A percentile compares a stretch with the other conserved stretches of the same genome.
Conservation (phyloP, 2,888 invertebrate genomes). For the Stenchaetothrips biformis region DNA sequence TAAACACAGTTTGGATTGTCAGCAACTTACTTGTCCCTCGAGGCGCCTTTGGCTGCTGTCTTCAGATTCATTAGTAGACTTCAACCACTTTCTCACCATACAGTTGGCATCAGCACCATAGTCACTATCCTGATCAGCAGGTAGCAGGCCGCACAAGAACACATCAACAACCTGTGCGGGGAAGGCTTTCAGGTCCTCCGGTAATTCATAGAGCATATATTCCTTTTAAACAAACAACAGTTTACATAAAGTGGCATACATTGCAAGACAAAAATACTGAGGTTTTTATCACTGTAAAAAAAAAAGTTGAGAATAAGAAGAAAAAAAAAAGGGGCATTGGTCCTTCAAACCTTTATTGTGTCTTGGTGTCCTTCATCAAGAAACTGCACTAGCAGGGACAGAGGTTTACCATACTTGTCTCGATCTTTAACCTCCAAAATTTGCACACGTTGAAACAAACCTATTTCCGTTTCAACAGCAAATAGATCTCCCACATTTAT, state of each 20-base stretch:
- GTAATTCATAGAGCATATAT: constrained; percentile 44
- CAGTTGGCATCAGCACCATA: constrained; percentile 52
- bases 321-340: too few relatives aligned
- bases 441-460: background rate
- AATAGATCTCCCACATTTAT: background rate
- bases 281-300: background rate
- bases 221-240: constrained; percentile 28
- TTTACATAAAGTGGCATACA: constrained; percentile 12
- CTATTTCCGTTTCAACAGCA: background rate
- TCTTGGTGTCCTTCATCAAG: background rate
- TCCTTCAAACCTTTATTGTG: too few relatives aligned
- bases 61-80: background rate
- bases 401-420: background rate
- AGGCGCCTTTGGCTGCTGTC: background rate
- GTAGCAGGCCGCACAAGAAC: constrained; percentile 50
- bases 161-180: constrained; percentile 51
- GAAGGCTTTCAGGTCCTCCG: constrained; percentile 44
- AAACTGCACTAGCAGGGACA: background rate
- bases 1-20: background rate
- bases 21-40: background rate
- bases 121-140: constrained; percentile 52
- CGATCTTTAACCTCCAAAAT: background rate
- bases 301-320: background rate
- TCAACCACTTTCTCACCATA: constrained; percentile 46
- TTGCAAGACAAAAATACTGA: background rate